phyloP scores from a whole-genome alignment of 2,797 vertebrate species.

The Lithobates sylvaticus region DNA sequence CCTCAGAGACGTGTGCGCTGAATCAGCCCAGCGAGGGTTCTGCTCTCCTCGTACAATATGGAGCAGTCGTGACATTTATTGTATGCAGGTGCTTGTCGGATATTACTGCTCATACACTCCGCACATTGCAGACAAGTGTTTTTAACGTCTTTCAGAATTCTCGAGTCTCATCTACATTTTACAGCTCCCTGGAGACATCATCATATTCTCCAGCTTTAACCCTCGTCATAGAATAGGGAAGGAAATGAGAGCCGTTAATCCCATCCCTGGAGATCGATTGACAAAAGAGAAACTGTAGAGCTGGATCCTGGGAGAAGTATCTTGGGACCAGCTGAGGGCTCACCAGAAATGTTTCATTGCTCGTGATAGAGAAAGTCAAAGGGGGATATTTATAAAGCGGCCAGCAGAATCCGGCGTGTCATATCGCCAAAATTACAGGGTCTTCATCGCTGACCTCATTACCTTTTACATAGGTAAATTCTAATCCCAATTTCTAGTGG shows the following conservation, averaged over 20 bases:
- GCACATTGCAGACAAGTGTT: background rate
- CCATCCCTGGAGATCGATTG: background rate
- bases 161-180: conserved; percentile 4
- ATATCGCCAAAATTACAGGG: background rate
- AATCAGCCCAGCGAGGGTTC: background rate
- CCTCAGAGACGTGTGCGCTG: no score
- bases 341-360: no score
- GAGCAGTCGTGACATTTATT: background rate
- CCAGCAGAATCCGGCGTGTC: background rate
- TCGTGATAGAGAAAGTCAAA: no score
- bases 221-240: background rate
- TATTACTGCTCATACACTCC: background rate
- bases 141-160: no score
- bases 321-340: no score
- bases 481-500: no score
- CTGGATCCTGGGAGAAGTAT: background rate
- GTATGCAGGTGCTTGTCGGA: background rate
- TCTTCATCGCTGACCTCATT: no score
- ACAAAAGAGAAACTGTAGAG: background rate
- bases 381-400: no score
- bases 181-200: conserved; percentile 16
- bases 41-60: background rate
- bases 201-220: conserved; percentile 19
- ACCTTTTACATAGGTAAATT: no score
- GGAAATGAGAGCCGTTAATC: conserved; percentile 18